phyloP scores from a whole-genome alignment of 2,888 invertebrate genomes.

The Drosophila atripex region DNA sequence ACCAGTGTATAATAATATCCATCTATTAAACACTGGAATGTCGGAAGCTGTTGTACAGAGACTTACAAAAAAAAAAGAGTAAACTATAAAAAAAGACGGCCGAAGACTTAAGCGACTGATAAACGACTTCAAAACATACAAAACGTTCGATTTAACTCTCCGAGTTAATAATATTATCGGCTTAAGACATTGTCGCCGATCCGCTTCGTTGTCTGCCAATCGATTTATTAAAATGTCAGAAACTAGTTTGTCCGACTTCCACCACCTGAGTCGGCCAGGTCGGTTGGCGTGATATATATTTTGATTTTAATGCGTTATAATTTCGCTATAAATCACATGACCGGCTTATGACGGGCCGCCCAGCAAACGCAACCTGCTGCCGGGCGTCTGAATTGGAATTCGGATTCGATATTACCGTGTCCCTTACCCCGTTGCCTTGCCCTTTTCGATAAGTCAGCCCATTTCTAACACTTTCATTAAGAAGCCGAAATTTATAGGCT shows the following conservation, averaged over 20 bases:
- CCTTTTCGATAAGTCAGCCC: slow-evolving; percentile 42
- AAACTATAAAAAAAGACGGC: not conserved
- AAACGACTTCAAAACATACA: slow-evolving; percentile 75
- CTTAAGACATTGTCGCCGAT: slow-evolving; percentile 76
- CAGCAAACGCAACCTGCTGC: slow-evolving; percentile 29
- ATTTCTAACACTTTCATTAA: slow-evolving; percentile 68
- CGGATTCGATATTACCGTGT: slow-evolving; percentile 11
- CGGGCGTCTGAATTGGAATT: slow-evolving; percentile 26
- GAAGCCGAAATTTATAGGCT: slow-evolving; percentile 65
- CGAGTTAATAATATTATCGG: slow-evolving; percentile 78
- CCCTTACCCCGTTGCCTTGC: not conserved
- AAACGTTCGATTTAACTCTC: slow-evolving; percentile 77
- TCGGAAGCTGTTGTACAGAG: slow-evolving; percentile 59
- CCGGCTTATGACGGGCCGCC: slow-evolving; percentile 66
- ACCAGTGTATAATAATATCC: not conserved
- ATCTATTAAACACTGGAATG: slow-evolving; percentile 44
- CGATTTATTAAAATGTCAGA: slow-evolving; percentile 80
- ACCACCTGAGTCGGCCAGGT: slow-evolving; percentile 16
- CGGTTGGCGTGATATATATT: slow-evolving; percentile 61
- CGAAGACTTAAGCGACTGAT: slow-evolving; percentile 67
- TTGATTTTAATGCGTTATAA: slow-evolving; percentile 80
- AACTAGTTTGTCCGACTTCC: slow-evolving; percentile 69
- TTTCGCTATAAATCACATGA: slow-evolving; percentile 76
- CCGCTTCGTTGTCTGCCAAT: slow-evolving; percentile 66
- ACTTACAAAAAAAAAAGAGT: not conserved